Percentiles rank a stretch among this genome's conserved stretches.
These are phyloP conservation scores for Xenus cinereus DNA, from an alignment of 2,113 vertebrate genomes.

Conservation along the genomic window DNA sequence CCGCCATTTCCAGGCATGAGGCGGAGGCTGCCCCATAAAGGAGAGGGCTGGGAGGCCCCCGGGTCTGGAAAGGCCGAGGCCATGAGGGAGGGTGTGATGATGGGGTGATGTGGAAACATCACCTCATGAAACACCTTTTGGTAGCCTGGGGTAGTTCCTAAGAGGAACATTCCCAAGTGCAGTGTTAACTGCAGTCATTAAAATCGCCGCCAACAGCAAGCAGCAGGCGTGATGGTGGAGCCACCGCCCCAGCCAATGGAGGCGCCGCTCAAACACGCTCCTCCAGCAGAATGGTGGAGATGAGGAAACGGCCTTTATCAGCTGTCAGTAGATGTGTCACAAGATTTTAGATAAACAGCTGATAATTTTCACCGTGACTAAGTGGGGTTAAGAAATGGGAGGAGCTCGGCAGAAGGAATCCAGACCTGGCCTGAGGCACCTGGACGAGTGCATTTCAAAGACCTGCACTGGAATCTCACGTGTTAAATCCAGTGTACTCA, in stretches of 20 bases:
- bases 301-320: background rate
- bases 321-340: background rate
- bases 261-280: accelerated
- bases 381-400: background rate
- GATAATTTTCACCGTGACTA: background rate
- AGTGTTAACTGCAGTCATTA: background rate
- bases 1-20: background rate
- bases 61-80: background rate
- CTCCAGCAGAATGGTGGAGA: background rate
- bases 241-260: background rate
- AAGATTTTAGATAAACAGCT: background rate
- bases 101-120: background rate
- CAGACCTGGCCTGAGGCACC: background rate
- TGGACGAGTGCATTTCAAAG: background rate
- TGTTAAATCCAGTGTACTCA: background rate
- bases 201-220: background rate
- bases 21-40: background rate
- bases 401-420: background rate
- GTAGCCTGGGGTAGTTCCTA: slow-evolving; percentile 36
- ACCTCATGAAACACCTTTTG: slow-evolving; percentile 29
- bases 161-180: background rate
- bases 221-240: background rate
- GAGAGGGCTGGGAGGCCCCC: background rate
- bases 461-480: accelerated
- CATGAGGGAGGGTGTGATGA: background rate